Percentiles rank a stretch among this genome's conserved stretches.
These are phyloP conservation scores for Agriopis marginaria DNA, from an alignment of 2,888 invertebrate genomes.

Conservation along the genomic window DNA sequence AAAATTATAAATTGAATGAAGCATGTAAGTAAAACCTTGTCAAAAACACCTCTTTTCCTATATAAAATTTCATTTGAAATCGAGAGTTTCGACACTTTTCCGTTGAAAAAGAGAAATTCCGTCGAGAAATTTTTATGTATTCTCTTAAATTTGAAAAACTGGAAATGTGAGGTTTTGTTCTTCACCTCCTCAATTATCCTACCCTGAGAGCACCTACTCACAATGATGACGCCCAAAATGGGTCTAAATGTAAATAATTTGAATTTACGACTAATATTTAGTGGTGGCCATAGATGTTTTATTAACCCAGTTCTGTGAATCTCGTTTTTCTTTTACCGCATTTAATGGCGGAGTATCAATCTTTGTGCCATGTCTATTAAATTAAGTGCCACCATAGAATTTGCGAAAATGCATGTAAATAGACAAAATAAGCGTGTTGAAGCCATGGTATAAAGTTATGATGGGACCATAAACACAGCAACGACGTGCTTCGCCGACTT, in stretches of 20 bases:
- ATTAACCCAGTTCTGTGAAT: slow-evolving; percentile 4
- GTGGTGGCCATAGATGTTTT: slow-evolving; percentile 13
- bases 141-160: too few species aligned
- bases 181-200: too few species aligned
- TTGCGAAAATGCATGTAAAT: slow-evolving; percentile 37
- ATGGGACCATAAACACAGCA: slow-evolving; percentile 30
- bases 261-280: slow-evolving; percentile 18
- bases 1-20: too few species aligned
- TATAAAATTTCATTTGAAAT: too few species aligned
- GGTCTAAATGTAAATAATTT: slow-evolving; percentile 17
- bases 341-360: slow-evolving; percentile 24
- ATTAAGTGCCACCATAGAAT: slow-evolving; percentile 35
- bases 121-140: too few species aligned
- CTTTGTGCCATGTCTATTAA: slow-evolving; percentile 31
- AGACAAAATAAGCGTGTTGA: slow-evolving; percentile 38
- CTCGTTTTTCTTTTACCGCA: neutral
- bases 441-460: slow-evolving; percentile 40
- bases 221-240: neutral
- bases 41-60: too few species aligned
- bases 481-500: slow-evolving; percentile 36
- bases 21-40: too few species aligned
- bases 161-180: too few species aligned
- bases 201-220: neutral
- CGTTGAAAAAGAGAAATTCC: too few species aligned
- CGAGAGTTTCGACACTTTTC: too few species aligned